phyloP scores from a whole-genome alignment of 2,113 vertebrate genomes.

The Pedionomus torquatus region DNA sequence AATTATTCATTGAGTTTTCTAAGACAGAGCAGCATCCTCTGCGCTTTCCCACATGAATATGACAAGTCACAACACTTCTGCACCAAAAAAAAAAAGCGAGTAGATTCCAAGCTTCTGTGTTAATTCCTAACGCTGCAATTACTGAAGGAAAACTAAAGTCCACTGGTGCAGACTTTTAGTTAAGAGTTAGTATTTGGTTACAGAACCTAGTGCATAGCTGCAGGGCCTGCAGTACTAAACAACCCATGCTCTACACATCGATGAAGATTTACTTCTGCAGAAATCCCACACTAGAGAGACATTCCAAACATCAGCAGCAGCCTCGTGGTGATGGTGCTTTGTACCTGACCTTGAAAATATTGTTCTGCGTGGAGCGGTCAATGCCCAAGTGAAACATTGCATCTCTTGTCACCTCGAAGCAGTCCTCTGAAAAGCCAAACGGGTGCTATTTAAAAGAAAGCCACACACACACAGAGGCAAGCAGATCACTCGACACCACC shows the following conservation, averaged over 20 bases:
- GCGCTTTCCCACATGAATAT: neutral
- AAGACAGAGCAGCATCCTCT: neutral
- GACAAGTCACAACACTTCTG: neutral
- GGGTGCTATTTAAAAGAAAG: neutral
- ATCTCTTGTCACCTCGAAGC: conserved; percentile 85
- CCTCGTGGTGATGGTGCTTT: neutral
- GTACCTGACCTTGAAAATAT: conserved; percentile 89
- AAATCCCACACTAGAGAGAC: neutral
- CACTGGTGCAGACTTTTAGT: neutral
- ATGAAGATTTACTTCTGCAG: neutral
- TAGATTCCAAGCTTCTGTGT: neutral
- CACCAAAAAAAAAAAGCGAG: neutral
- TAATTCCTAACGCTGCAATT: neutral
- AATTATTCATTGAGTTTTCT: neutral
- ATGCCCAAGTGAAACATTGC: conserved; percentile 94
- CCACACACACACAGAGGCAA: neutral
- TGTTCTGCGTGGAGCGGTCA: conserved; percentile 75
- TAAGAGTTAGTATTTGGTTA: neutral
- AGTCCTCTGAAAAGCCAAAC: conserved; percentile 84
- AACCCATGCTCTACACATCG: neutral
- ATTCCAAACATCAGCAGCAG: neutral
- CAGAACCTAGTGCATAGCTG: neutral
- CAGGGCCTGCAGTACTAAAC: neutral
- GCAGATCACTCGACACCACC: neutral
- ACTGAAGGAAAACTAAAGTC: neutral